Percentiles rank a stretch among this genome's conserved stretches.
These are phyloP conservation scores for Grantiella picta DNA, from an alignment of 2,113 vertebrate species.

Conservation along the genomic window DNA sequence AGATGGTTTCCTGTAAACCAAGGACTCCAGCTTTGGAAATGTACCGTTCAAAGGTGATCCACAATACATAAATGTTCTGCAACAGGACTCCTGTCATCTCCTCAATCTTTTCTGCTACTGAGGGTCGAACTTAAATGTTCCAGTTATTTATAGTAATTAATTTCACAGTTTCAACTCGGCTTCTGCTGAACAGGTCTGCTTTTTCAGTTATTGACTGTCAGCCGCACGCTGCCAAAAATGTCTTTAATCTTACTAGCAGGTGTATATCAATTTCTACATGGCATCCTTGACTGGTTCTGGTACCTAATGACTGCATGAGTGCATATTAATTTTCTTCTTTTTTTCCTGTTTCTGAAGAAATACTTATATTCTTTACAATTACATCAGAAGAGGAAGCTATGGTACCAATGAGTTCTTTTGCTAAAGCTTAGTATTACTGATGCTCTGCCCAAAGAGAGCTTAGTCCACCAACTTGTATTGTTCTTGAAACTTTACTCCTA, in stretches of 20 bases:
- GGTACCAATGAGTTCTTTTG: not conserved
- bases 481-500: slow-evolving; percentile 17
- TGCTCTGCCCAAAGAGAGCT: not conserved
- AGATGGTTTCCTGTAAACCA: not conserved
- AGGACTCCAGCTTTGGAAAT: not conserved
- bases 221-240: not conserved
- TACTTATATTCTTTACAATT: not conserved
- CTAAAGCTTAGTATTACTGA: not conserved
- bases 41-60: not conserved
- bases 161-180: not conserved
- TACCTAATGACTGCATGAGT: not conserved
- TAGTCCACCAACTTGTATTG: not conserved
- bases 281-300: not conserved
- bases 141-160: slow-evolving; percentile 46
- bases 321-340: not conserved
- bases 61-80: not conserved
- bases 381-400: not conserved
- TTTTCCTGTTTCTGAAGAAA: not conserved
- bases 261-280: not conserved
- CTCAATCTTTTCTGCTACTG: not conserved
- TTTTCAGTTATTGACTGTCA: not conserved
- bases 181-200: slow-evolving; percentile 4
- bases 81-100: slow-evolving; percentile 1
- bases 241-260: not conserved
- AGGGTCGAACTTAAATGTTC: slow-evolving; percentile 21